A percentile compares a stretch with the other conserved stretches of the same genome.
phyloP scores from a whole-genome alignment of 2,797 vertebrate species.

The Etheostoma nigrum region DNA sequence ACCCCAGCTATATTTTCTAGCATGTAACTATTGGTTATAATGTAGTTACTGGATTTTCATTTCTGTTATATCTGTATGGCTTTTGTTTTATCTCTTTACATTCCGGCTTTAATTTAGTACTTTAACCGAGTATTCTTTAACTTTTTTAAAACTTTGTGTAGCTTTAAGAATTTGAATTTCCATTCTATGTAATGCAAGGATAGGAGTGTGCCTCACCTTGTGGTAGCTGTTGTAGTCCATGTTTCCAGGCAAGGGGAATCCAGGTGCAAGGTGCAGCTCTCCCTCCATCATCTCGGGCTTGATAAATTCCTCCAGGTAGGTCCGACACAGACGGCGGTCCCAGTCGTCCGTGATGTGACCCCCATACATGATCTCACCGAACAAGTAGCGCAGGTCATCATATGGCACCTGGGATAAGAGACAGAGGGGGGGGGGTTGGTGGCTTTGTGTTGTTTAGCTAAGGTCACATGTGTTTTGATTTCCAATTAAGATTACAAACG shows the following conservation, averaged over 20 bases:
- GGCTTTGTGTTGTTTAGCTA: conserved; percentile 26
- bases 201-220: conserved; percentile 81
- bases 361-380: conserved; percentile 98
- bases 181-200: not conserved
- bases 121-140: no score
- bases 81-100: no score
- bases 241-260: conserved; percentile 91
- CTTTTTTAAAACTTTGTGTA: no score
- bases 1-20: not conserved
- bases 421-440: not conserved
- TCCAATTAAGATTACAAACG: conserved; percentile 58
- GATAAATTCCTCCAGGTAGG: conserved; percentile 94
- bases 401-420: conserved; percentile 89
- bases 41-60: not conserved
- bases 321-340: conserved; percentile 93
- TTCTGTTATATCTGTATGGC: not conserved
- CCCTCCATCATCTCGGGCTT: conserved; percentile 94
- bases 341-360: conserved; percentile 98
- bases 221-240: conserved; percentile 94
- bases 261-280: conserved; percentile 89
- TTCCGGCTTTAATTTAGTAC: no score
- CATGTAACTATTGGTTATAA: not conserved
- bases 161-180: not conserved
- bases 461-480: conserved; percentile 53
- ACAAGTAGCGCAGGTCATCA: conserved; percentile 94